Evolutionary conservation across 2,113 vertebrate genomes (phyloP).

Genomic region (Alectura lathami): DNA sequence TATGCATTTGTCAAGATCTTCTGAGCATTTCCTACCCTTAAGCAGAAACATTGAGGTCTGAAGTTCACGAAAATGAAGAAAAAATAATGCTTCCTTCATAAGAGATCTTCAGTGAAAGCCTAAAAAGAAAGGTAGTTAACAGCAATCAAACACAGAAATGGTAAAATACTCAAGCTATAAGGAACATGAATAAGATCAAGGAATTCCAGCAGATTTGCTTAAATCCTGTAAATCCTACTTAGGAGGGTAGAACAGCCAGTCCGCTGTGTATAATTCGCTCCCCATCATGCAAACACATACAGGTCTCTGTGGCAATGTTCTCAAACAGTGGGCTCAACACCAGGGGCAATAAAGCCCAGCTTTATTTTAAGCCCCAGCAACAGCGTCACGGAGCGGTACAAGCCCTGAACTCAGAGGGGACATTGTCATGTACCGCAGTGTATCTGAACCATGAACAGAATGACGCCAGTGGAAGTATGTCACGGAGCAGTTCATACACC

Average conservation of each 20-base stretch:
- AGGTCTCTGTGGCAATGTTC: constrained; percentile 1
- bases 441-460: not conserved
- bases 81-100: not conserved
- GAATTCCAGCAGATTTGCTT: constrained; percentile 67
- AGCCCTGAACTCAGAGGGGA: not conserved
- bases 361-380: not conserved
- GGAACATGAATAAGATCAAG: constrained; percentile 48
- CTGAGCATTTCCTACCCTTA: not conserved
- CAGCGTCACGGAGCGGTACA: not conserved
- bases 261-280: constrained; percentile 54
- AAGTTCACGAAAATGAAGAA: not conserved
- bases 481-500: not conserved
- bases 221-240: constrained; percentile 61
- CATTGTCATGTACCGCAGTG: not conserved
- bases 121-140: not conserved
- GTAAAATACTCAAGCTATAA: not conserved
- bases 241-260: constrained; percentile 52
- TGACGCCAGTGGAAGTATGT: rapidly evolving
- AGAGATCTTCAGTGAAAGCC: not conserved
- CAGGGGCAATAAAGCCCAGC: not conserved
- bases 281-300: not conserved
- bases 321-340: not conserved
- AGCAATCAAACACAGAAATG: not conserved
- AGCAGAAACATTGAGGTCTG: not conserved
- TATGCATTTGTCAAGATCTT: not conserved